Evolutionary conservation across 92 coral and sea anemone species (phyloP), one percentile per base, ranked within the genome.

Genomic region (Umimayanthus chanpuru): DNA sequence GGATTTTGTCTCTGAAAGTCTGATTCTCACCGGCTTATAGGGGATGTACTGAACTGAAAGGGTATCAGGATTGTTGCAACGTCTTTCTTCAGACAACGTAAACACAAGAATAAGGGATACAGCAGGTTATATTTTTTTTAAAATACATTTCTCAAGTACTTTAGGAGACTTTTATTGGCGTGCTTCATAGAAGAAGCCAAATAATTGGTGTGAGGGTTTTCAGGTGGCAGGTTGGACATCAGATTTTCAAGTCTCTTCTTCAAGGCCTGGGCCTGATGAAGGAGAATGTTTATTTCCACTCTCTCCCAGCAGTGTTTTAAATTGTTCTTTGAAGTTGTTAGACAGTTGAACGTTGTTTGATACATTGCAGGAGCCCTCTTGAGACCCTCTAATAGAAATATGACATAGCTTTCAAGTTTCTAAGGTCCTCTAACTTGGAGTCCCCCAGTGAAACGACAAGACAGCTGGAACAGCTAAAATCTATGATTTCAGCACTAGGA

Each of bases 1-100:
- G 28, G 40, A 67, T 65, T 88, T 65, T 23, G 89, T 93, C 91
- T 26, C 93, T 73, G 2, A 91, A 50, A 70, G 15, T 81, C 83
- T 88, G 95, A 50, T 90, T 93, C 21, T 44, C 15, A 92, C 49
- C 39, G 85, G 71, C 12, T 85, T 65, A 50, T 88, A 88, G 2
- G 95, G 95, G 6, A 88, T 53, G 70, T 93, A 90, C 74, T 91
- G 93, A 12, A 90, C 86, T 64, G 95, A 93, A 65, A 93, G 82
- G 25, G 92, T 85, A 86, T 88, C 90, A 0, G 92, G 95, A 68
- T 93, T 91, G 29, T 32, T 61, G 85, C 84, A 81, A 1, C 92
- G 39, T 9, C 90, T 61, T 39, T 91, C 93, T 25, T 91, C 96
- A 80, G 86, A 73, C 4, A 93, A 7, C 36, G 88, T 30, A 44